Evolutionary conservation across 2,797 vertebrate species (phyloP).

Genomic region (Yasuhikotakia modesta): DNA sequence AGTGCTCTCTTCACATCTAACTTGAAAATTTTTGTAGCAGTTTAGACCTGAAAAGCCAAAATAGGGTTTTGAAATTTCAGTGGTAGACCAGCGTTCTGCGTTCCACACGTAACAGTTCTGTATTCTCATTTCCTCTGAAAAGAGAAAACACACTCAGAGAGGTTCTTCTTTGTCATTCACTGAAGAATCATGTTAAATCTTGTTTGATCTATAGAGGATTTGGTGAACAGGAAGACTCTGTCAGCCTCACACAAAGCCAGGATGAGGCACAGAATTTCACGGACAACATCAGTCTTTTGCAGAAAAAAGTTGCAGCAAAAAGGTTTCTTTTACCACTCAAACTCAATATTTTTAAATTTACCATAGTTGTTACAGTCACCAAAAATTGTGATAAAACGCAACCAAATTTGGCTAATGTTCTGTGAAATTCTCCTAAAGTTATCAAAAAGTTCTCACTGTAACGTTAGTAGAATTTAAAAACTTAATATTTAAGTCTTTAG

Average conservation of each 20-base stretch:
- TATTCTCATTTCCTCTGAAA: not conserved
- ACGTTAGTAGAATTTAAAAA: too few relatives aligned
- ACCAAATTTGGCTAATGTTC: not conserved
- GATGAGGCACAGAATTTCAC: slow-evolving; percentile 71
- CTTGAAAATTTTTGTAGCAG: not conserved
- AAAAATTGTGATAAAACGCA: not conserved
- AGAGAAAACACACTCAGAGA: not conserved
- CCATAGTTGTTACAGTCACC: not conserved
- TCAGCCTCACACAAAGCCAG: slow-evolving; percentile 74
- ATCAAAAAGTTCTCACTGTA: too few relatives aligned
- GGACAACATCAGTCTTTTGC: slow-evolving; percentile 62
- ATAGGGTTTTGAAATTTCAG: not conserved
- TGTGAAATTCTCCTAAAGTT: too few relatives aligned
- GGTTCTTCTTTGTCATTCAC: not conserved
- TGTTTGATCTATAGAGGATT: slow-evolving; percentile 15
- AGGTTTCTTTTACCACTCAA: not conserved
- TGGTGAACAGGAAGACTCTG: slow-evolving; percentile 59
- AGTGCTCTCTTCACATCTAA: not conserved
- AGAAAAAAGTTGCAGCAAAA: slow-evolving; percentile 46
- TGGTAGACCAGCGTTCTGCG: not conserved
- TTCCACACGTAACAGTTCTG: not conserved
- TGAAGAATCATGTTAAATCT: slow-evolving; percentile 60
- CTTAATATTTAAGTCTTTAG: too few relatives aligned
- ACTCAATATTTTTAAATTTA: not conserved
- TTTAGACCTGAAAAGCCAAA: not conserved